Percentiles rank a stretch among this genome's conserved stretches.
These are phyloP conservation scores for Automeris io DNA, from an alignment of 2,888 invertebrate genomes.

Conservation along the genomic window DNA sequence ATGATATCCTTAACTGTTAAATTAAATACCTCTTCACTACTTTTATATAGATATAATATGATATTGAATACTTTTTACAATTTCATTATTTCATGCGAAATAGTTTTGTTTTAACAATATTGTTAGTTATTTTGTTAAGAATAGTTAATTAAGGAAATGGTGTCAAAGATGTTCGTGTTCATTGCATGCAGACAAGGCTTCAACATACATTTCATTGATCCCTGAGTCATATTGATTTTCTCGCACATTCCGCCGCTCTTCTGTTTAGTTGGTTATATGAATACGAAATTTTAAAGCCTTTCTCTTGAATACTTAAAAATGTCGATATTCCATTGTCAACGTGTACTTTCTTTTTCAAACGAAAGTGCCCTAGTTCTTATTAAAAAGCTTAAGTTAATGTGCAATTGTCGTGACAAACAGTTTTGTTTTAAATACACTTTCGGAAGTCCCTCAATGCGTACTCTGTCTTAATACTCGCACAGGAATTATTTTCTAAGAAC, in stretches of 20 bases:
- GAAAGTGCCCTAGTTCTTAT: constrained; percentile 60
- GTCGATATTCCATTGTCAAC: constrained; percentile 38
- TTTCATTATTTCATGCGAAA: too few relatives aligned
- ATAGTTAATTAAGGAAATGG: background rate
- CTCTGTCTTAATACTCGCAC: background rate
- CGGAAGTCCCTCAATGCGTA: constrained; percentile 12
- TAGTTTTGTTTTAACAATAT: too few relatives aligned
- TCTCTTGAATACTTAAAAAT: constrained; percentile 37
- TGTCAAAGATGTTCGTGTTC: constrained; percentile 18
- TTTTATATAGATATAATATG: too few relatives aligned
- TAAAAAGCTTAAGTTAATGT: constrained; percentile 43
- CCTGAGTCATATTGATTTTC: constrained; percentile 17
- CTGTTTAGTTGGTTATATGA: constrained; percentile 14
- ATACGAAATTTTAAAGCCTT: constrained; percentile 24
- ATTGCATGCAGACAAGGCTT: constrained; percentile 16
- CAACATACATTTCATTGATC: constrained; percentile 14
- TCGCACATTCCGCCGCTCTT: constrained; percentile 13
- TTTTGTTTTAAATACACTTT: constrained; percentile 10
- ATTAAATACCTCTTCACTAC: too few relatives aligned
- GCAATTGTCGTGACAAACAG: constrained; percentile 37
- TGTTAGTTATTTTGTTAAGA: too few relatives aligned
- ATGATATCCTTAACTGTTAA: too few relatives aligned
- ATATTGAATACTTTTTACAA: too few relatives aligned
- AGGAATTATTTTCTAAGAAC: background rate
- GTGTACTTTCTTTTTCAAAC: constrained; percentile 60